These are phyloP conservation scores for Eurytoma californica DNA, from an alignment of 2,888 invertebrate genomes.

Conservation along the genomic window DNA sequence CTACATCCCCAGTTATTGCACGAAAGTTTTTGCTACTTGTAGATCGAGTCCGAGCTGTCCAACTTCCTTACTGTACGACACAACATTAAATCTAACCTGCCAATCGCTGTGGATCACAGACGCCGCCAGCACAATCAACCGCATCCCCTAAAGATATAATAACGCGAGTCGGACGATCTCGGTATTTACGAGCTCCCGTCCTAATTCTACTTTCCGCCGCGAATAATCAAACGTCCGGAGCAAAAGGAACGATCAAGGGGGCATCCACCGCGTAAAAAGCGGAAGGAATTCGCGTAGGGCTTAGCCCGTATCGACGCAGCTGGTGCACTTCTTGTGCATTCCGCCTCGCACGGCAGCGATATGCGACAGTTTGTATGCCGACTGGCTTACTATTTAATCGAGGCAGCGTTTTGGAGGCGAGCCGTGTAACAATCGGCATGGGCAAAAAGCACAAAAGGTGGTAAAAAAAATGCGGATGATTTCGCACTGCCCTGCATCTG, in stretches of 20 bases:
- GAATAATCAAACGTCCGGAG: constrained; percentile 15
- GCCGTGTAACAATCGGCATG: neutral
- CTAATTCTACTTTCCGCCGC: constrained; percentile 35
- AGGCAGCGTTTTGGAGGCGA: constrained; percentile 34
- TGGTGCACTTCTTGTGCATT: constrained; percentile 62
- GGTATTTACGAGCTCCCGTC: constrained; percentile 43
- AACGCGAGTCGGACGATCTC: constrained; percentile 11
- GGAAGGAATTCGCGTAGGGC: constrained; percentile 65
- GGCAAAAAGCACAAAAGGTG: constrained; percentile 13
- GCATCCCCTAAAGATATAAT: constrained; percentile 6
- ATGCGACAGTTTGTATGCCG: constrained; percentile 59
- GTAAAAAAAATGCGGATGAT: constrained; percentile 35
- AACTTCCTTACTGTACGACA: too few species aligned
- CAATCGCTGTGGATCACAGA: constrained; percentile 21
- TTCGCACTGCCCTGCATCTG: constrained; percentile 13
- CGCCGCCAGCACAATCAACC: neutral
- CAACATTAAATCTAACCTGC: constrained; percentile 4
- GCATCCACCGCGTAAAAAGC: constrained; percentile 63
- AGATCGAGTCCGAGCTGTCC: too few species aligned
- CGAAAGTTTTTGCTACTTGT: too few species aligned
- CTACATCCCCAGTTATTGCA: too few species aligned
- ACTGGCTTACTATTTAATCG: constrained; percentile 43
- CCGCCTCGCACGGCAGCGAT: constrained; percentile 57
- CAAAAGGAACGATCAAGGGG: neutral
- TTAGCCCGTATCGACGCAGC: constrained; percentile 63